Conservation (phyloP, 2,888 invertebrate species). For the Heliothis peltigera region DNA sequence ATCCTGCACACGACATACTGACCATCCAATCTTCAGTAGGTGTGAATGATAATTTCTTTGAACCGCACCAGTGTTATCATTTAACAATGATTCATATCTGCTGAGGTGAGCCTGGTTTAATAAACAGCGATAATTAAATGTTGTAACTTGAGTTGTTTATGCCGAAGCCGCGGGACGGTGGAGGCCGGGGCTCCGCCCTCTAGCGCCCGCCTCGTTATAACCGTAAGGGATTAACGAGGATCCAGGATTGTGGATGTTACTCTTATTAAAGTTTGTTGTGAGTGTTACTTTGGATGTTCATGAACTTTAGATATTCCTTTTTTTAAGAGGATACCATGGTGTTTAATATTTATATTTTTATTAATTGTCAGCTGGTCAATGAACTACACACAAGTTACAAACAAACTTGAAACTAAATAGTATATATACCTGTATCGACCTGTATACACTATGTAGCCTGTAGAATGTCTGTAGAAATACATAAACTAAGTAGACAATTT, state of each 20-base stretch:
- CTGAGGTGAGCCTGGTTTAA: constrained; percentile 83
- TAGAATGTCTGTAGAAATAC: no score
- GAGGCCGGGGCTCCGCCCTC: constrained; percentile 78
- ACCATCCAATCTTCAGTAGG: constrained; percentile 72
- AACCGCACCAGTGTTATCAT: constrained; percentile 71
- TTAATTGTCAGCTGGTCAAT: no score
- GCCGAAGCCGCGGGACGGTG: constrained; percentile 65
- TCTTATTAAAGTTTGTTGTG: constrained; percentile 37
- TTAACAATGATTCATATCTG: constrained; percentile 76
- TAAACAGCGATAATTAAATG: constrained; percentile 89
- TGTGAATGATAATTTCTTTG: constrained; percentile 83
- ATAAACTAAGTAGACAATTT: no score
- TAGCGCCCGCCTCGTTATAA: constrained; percentile 77
- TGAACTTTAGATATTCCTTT: neutral
- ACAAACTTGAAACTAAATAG: no score
- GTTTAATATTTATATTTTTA: no score
- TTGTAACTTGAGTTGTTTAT: constrained; percentile 88
- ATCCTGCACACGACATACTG: constrained; percentile 29
- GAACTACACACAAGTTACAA: no score
- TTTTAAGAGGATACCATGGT: no score
- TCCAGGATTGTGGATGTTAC: constrained; percentile 56
- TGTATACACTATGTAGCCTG: no score
- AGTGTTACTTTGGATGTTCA: constrained; percentile 11
- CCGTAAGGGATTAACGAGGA: constrained; percentile 82
- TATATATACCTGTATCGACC: no score